Evolutionary conservation across 2,888 invertebrate species (phyloP), one percentile per base, ranked within the genome.

Genomic region (Ctenicera cuprea): DNA sequence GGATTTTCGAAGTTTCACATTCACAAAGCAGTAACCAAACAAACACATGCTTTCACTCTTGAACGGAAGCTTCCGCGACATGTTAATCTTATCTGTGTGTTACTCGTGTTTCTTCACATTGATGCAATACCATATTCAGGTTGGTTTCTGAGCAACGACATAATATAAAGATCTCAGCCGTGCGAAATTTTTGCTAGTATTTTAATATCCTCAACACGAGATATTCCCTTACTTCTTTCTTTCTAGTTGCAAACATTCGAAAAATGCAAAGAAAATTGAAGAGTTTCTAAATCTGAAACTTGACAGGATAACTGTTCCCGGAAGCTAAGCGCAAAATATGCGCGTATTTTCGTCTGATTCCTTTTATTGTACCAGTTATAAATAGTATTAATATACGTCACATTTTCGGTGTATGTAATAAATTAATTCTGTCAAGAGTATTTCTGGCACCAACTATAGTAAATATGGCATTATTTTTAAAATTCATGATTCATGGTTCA

Each of bases 381-480:
- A 54, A 54, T 30, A 30, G n/a, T n/a, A 20, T 11, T 20, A 50
- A 50, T 26, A 50, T n/a, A 22, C 22, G 22, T n/a, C 30, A 14
- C 20, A 20, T 11, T 30, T 37, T 50, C 54, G 33, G 52, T 50
- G 54, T 22, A 22, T n/a, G 20, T 16, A 41, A 54, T 52, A 66
- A 26, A 66, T 52, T 52, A 52, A 54, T 38, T 26, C 38, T 41
- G 37, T 33, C n/a, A 64, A 64, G 33, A 5, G 33, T 64, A 64
- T 64, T 57, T 57, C 38, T 57, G 66, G 66, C 52, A 66, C 4
- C 14, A 30, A 26, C 2, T 9, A 14, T 26, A 61, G 59, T 48
- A 61, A 68, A 54, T 54, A 54, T n/a, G 20, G 59, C 16, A 71
- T 71, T 70, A 61, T 50, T 64, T 71, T 71, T 65, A 41, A 43